Percentiles rank a stretch among this genome's conserved stretches.
These are phyloP conservation scores for Strigamia transsilvanica DNA, from an alignment of 2,888 invertebrate species.

Conservation along the genomic window DNA sequence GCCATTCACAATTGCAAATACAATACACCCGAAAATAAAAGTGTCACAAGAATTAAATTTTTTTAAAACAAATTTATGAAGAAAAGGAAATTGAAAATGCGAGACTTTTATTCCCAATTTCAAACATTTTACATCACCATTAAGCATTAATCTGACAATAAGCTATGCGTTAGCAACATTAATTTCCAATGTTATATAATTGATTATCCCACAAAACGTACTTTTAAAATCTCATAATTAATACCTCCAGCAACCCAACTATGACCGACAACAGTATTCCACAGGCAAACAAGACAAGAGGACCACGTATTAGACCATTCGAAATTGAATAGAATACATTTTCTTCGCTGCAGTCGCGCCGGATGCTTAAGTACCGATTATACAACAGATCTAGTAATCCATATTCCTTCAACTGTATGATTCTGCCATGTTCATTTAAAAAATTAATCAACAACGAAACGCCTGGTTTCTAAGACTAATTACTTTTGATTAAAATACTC, in stretches of 20 bases:
- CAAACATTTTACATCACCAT: too few species aligned
- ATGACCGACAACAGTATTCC: background rate
- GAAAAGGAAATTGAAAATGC: too few species aligned
- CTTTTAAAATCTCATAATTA: background rate
- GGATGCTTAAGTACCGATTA: background rate
- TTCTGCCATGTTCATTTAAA: background rate
- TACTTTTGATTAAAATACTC: background rate
- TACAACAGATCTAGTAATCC: background rate
- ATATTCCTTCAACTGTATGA: background rate
- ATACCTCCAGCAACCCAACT: background rate
- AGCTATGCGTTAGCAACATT: too few species aligned
- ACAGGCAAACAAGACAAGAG: background rate
- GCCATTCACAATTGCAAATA: too few species aligned
- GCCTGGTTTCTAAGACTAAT: background rate
- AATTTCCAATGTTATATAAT: too few species aligned
- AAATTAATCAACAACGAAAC: background rate
- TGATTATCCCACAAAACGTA: too few species aligned
- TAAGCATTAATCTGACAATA: too few species aligned
- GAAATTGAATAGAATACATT: background rate
- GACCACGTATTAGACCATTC: background rate
- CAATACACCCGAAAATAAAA: too few species aligned
- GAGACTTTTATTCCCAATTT: too few species aligned
- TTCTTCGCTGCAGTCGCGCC: background rate
- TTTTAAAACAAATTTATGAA: too few species aligned
- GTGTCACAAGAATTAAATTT: too few species aligned